Conservation (phyloP, 2,888 invertebrate genomes). For the Aleiodes leptofemur region DNA sequence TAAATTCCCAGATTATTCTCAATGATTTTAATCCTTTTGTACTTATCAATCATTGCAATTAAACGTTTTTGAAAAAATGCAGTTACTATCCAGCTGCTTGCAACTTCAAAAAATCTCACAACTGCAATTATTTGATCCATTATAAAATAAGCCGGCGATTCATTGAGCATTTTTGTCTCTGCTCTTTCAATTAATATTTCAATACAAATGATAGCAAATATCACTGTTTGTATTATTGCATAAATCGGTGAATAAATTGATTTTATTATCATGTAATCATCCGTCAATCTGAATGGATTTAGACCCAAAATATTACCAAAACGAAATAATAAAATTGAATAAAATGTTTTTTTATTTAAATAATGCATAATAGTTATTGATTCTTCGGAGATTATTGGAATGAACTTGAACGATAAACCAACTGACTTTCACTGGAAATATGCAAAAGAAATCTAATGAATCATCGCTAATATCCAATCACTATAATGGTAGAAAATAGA, state of each 20-base stretch:
- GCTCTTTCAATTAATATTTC: neutral
- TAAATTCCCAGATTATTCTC: neutral
- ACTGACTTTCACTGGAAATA: neutral
- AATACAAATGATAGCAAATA: neutral
- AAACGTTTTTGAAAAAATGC: conserved; percentile 1
- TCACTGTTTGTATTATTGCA: neutral
- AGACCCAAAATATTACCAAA: conserved; percentile 12
- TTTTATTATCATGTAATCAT: neutral
- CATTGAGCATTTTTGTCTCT: neutral
- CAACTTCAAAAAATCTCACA: neutral
- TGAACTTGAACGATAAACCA: no score
- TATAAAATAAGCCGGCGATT: neutral
- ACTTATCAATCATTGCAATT: neutral
- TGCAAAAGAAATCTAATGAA: neutral
- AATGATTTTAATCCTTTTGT: neutral
- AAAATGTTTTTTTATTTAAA: neutral
- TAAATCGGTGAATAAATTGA: neutral
- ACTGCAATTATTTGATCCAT: conserved; percentile 4
- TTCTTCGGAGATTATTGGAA: neutral
- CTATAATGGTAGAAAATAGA: no score
- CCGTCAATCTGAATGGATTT: neutral
- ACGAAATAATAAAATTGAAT: conserved; percentile 12
- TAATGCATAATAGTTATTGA: conserved; percentile 5
- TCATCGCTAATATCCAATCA: no score
- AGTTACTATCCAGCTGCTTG: neutral